Conservation (phyloP, 2,888 invertebrate genomes). For the Metopia argyrocephala region DNA sequence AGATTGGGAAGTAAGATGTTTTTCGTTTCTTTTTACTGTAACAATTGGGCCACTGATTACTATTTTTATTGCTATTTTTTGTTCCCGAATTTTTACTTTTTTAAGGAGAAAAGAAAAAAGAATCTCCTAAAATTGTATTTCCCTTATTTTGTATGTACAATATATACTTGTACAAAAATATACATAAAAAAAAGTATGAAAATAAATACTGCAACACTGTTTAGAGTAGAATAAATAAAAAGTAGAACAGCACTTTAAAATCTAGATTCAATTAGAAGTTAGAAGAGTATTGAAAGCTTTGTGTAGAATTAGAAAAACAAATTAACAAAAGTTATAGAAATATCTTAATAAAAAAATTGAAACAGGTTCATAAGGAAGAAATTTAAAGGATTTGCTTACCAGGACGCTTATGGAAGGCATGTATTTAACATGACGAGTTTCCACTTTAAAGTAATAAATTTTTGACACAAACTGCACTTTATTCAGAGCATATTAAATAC, state of each 20-base stretch:
- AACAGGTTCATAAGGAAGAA: no score
- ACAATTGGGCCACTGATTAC: conserved; percentile 74
- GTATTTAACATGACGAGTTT: no score
- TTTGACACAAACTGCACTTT: no score
- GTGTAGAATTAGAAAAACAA: no score
- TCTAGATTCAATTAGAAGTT: neutral
- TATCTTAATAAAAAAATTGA: no score
- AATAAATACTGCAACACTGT: conserved; percentile 28
- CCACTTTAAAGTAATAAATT: no score
- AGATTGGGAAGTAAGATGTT: neutral
- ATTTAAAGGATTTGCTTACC: no score
- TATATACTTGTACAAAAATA: conserved; percentile 33
- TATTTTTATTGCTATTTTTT: conserved; percentile 76
- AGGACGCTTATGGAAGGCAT: no score
- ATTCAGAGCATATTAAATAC: no score
- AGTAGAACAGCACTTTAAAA: conserved; percentile 11
- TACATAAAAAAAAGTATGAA: neutral
- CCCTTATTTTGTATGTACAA: conserved; percentile 25
- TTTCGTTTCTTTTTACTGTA: conserved; percentile 7
- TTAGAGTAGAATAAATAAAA: conserved; percentile 1
- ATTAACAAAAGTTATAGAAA: no score
- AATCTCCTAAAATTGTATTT: conserved; percentile 61
- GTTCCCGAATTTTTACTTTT: no score
- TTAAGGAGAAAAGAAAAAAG: conserved; percentile 5
- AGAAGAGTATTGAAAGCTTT: no score